Conservation (phyloP, 2,797 vertebrate species). For the Danio jaintianensis region DNA sequence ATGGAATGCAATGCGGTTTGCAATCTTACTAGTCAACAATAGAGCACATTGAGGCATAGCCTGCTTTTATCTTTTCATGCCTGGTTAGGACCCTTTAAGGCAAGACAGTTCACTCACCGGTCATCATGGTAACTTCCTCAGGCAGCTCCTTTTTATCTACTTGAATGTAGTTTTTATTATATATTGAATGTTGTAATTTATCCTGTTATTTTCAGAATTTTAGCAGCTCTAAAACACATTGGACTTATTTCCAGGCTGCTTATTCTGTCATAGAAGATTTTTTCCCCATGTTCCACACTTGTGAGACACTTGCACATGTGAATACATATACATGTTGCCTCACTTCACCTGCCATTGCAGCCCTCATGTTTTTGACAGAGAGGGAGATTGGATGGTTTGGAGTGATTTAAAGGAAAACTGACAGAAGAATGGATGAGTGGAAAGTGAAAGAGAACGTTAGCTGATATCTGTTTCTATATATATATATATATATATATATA, state of each 20-base stretch:
- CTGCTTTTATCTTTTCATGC: slow-evolving; percentile 26
- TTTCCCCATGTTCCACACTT: neutral
- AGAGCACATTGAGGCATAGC: slow-evolving; percentile 9
- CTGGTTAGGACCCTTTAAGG: slow-evolving; percentile 30
- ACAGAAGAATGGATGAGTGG: slow-evolving; percentile 9
- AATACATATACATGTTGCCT: neutral
- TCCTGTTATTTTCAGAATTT: neutral
- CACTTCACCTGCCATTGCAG: slow-evolving; percentile 9
- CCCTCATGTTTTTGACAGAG: slow-evolving; percentile 23
- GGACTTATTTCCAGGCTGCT: neutral
- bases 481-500: slow-evolving; percentile 24
- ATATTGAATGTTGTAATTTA: neutral
- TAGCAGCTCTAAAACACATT: neutral
- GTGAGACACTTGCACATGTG: neutral
- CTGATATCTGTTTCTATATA: slow-evolving; percentile 20
- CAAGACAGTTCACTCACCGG: slow-evolving; percentile 1
- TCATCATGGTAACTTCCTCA: slow-evolving; percentile 12
- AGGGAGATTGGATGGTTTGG: slow-evolving; percentile 25
- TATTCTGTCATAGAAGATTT: neutral
- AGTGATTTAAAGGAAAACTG: slow-evolving; percentile 23
- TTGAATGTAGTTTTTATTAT: neutral
- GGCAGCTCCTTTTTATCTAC: neutral
- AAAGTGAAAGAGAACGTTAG: slow-evolving; percentile 6
- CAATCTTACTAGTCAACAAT: slow-evolving; percentile 10
- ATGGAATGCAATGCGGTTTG: neutral